These are phyloP conservation scores for Sebastolobus altivelis DNA, from an alignment of 2,797 vertebrate genomes.

Conservation along the genomic window DNA sequence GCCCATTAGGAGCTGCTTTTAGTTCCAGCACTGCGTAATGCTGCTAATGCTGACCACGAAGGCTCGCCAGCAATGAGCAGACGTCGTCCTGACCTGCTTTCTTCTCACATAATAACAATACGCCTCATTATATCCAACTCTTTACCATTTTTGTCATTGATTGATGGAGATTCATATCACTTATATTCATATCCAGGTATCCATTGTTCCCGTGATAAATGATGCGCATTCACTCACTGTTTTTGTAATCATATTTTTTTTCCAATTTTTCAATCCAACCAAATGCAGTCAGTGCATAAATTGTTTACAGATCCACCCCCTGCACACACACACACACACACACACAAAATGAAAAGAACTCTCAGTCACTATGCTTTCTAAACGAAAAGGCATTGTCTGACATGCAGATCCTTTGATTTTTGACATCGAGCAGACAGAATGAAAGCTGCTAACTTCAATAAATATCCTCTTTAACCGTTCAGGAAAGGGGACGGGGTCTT, in stretches of 20 bases:
- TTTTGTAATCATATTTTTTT: constrained; percentile 21
- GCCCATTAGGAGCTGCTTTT: constrained; percentile 78
- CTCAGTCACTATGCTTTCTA: constrained; percentile 11
- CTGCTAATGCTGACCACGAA: constrained; percentile 64
- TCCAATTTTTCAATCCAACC: constrained; percentile 16
- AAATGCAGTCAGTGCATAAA: constrained; percentile 14
- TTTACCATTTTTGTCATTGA: constrained; percentile 49
- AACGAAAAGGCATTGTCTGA: constrained; percentile 48
- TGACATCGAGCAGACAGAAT: constrained; percentile 39
- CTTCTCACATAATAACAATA: constrained; percentile 43
- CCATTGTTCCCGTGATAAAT: constrained; percentile 50
- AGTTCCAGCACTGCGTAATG: constrained; percentile 58
- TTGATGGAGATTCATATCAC: constrained; percentile 52
- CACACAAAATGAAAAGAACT: background rate
- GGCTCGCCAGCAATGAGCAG: constrained; percentile 33
- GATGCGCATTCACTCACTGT: constrained; percentile 19
- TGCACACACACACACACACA: background rate
- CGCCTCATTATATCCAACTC: constrained; percentile 36
- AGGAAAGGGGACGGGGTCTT: constrained; percentile 18
- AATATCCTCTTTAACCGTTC: constrained; percentile 34
- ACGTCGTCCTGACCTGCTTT: constrained; percentile 60
- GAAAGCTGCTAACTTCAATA: constrained; percentile 56
- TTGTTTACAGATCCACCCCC: constrained; percentile 1
- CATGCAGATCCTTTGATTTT: constrained; percentile 49
- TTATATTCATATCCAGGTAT: constrained; percentile 52